phyloP scores from a whole-genome alignment of 2,113 vertebrate genomes.

The Setophaga petechia region DNA sequence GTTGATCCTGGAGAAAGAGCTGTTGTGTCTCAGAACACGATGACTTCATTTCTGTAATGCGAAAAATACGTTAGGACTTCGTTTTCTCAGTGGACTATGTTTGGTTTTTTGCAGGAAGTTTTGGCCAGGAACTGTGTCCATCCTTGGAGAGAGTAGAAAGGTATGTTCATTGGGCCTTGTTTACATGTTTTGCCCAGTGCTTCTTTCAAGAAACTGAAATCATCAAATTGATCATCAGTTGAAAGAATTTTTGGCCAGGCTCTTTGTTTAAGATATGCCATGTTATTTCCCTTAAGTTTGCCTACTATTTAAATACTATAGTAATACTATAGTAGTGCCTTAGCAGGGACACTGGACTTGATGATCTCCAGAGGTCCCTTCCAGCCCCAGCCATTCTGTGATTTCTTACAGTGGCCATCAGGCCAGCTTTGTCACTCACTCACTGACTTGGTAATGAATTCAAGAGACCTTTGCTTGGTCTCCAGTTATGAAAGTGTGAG shows the following conservation, averaged over 20 bases:
- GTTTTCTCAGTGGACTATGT: constrained; percentile 1
- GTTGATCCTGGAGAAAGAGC: not conserved
- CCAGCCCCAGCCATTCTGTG: not conserved
- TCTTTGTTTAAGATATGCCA: not conserved
- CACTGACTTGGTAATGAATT: not conserved
- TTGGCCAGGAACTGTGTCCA: constrained; percentile 84
- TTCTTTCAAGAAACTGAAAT: not conserved
- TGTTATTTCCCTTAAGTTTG: not conserved
- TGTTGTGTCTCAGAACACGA: not conserved
- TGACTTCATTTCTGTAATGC: not conserved
- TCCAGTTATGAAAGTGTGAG: not conserved
- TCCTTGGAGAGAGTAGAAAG: constrained; percentile 85
- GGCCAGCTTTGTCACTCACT: not conserved
- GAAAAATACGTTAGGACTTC: not conserved
- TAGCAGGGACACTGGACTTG: not conserved
- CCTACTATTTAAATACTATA: not conserved
- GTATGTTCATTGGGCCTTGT: constrained; percentile 65
- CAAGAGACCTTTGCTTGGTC: not conserved
- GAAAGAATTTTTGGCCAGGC: not conserved
- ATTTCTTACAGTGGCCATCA: not conserved
- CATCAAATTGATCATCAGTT: not conserved
- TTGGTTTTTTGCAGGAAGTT: constrained; percentile 85
- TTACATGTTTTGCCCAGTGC: not conserved
- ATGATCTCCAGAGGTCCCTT: not conserved
- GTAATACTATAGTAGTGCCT: not conserved